Evolutionary conservation across 2,797 vertebrate species (phyloP).

Genomic region (Coregonus sp.): DNA sequence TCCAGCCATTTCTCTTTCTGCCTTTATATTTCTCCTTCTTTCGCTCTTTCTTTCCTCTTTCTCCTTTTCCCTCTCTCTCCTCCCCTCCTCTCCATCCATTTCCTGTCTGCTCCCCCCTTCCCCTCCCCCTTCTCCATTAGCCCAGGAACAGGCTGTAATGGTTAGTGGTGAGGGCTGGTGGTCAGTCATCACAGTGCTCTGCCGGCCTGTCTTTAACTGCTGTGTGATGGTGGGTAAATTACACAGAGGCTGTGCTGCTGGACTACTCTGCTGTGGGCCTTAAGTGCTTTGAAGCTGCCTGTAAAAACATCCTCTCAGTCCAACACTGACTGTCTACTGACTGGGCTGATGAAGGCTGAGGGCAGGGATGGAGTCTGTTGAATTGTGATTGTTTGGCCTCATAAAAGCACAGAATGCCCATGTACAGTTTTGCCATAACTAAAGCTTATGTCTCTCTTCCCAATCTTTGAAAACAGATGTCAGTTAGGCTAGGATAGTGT

Average conservation of each 20-base stretch:
- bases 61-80: background rate
- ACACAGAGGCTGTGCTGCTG: constrained; percentile 11
- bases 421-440: background rate
- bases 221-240: constrained; percentile 43
- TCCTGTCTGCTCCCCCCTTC: constrained; percentile 3
- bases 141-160: constrained; percentile 50
- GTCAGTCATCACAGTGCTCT: constrained; percentile 55
- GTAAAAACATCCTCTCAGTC: constrained; percentile 28
- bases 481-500: background rate
- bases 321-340: constrained; percentile 31
- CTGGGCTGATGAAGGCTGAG: background rate
- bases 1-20: constrained; percentile 7
- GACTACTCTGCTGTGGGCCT: background rate
- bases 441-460: background rate
- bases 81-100: background rate
- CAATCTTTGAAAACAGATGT: background rate
- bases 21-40: background rate
- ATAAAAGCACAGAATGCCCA: background rate
- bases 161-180: constrained; percentile 56
- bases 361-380: background rate
- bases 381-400: background rate
- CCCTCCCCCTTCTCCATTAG: constrained; percentile 2
- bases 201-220: constrained; percentile 36
- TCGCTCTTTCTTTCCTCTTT: constrained; percentile 7
- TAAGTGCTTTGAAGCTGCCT: background rate